A percentile compares a stretch with the other conserved stretches of the same genome.
These are phyloP conservation scores for Chelonia mydas DNA, from an alignment of 2,797 vertebrate genomes.

Conservation along the genomic window DNA sequence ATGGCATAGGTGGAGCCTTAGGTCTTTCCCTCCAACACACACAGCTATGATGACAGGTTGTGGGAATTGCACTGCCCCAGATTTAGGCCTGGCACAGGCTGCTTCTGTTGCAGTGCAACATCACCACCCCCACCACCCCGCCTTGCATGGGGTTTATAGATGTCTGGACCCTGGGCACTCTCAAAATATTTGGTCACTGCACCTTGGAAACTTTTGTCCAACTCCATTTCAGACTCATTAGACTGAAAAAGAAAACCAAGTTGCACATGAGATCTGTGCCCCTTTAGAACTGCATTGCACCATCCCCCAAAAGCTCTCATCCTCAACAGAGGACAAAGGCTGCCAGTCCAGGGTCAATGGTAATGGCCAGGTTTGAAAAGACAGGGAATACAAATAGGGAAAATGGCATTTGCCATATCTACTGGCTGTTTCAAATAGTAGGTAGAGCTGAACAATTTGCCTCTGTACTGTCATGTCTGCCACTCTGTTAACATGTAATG, in stretches of 20 bases:
- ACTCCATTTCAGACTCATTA: not conserved
- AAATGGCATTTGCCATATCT: conserved; percentile 33
- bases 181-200: too few relatives aligned
- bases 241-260: not conserved
- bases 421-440: conserved; percentile 34
- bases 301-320: not conserved
- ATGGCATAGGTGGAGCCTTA: not conserved
- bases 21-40: not conserved
- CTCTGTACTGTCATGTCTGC: conserved; percentile 31
- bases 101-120: too few relatives aligned
- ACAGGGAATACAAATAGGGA: not conserved
- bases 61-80: too few relatives aligned
- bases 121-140: too few relatives aligned
- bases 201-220: not conserved
- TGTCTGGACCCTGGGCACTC: too few relatives aligned
- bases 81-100: too few relatives aligned
- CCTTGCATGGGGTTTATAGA: too few relatives aligned
- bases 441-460: conserved; percentile 63
- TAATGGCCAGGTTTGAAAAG: not conserved
- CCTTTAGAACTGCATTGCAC: not conserved
- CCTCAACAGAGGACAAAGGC: too few relatives aligned
- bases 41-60: too few relatives aligned
- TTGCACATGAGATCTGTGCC: too few relatives aligned
- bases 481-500: conserved; percentile 58
- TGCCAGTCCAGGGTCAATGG: not conserved